These are phyloP conservation scores for Meteorus cinctellus DNA, from an alignment of 2,888 invertebrate species.

Conservation along the genomic window DNA sequence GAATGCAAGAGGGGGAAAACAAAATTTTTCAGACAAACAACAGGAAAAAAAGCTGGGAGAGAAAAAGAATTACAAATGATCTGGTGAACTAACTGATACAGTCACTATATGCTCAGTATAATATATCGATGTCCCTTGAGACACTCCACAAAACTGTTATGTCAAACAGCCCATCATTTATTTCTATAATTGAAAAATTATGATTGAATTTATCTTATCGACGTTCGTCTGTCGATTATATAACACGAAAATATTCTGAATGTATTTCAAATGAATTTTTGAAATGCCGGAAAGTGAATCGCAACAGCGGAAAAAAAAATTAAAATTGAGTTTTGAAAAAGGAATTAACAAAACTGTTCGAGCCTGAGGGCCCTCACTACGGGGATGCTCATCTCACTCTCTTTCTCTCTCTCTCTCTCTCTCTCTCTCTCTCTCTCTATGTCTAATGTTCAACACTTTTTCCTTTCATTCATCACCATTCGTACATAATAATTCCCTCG, in stretches of 20 bases:
- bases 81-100: conserved; percentile 48
- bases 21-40: background rate
- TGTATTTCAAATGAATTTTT: background rate
- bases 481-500: conserved; percentile 1
- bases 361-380: background rate
- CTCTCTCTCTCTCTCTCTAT: background rate
- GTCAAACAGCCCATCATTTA: background rate
- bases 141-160: background rate
- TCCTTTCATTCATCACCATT: conserved; percentile 1
- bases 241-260: background rate
- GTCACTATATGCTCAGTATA: background rate
- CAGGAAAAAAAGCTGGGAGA: conserved; percentile 39
- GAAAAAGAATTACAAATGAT: conserved; percentile 47
- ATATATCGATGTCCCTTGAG: conserved; percentile 8
- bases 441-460: background rate
- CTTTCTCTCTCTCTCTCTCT: background rate
- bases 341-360: conserved; percentile 2
- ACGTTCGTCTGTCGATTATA: background rate
- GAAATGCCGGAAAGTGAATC: no score
- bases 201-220: background rate
- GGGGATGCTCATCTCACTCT: background rate
- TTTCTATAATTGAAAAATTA: background rate
- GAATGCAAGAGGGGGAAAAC: background rate
- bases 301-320: background rate
- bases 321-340: background rate